Conservation (phyloP, 2,888 invertebrate genomes). For the Eremobia ochroleuca region DNA sequence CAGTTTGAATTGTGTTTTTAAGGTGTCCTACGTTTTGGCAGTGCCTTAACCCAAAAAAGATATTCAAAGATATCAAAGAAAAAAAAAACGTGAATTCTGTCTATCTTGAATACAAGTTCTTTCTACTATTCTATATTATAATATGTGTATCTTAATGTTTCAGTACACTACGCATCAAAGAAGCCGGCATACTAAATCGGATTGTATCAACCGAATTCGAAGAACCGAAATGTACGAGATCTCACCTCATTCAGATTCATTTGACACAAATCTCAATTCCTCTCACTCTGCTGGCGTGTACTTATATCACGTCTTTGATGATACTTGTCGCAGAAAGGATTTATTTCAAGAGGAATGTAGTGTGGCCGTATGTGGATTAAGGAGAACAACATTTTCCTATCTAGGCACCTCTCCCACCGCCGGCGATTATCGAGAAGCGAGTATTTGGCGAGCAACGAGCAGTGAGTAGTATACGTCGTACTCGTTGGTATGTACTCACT, state of each 20-base stretch:
- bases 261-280: constrained; percentile 73
- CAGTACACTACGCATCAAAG: constrained; percentile 76
- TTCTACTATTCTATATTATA: not conserved
- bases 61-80: not conserved
- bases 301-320: constrained; percentile 63
- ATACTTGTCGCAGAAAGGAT: constrained; percentile 73
- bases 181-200: constrained; percentile 73
- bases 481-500: too few relatives aligned
- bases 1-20: too few relatives aligned
- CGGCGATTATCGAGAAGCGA: not conserved
- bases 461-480: too few relatives aligned
- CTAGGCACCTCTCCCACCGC: not conserved
- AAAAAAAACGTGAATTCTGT: not conserved
- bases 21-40: too few relatives aligned
- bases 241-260: constrained; percentile 59
- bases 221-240: constrained; percentile 59
- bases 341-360: constrained; percentile 65
- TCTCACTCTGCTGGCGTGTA: constrained; percentile 62
- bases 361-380: constrained; percentile 78
- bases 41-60: too few relatives aligned
- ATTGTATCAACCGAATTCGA: constrained; percentile 48
- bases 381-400: not conserved
- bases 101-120: not conserved
- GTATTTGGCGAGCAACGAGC: not conserved
- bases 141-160: constrained; percentile 46